phyloP scores from a whole-genome alignment of 2,888 invertebrate species.

The Dryobotodes eremita region DNA sequence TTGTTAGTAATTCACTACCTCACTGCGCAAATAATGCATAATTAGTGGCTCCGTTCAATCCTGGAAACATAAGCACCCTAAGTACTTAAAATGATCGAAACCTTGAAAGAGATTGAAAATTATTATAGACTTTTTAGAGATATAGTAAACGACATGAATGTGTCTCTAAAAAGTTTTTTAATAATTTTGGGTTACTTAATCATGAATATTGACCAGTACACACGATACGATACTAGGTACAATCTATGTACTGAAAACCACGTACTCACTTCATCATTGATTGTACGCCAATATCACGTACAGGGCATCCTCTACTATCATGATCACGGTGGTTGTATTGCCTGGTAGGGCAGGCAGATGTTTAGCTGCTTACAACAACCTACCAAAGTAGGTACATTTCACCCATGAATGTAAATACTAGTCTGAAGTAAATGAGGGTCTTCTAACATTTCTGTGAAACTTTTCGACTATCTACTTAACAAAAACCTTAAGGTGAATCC shows the following conservation, averaged over 20 bases:
- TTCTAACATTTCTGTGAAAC: background rate
- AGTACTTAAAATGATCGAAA: background rate
- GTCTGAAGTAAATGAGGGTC: background rate
- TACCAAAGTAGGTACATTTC: background rate
- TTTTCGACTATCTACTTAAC: background rate
- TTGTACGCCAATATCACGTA: constrained; percentile 37
- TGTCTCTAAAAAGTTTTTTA: background rate
- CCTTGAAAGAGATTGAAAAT: background rate
- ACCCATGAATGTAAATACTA: background rate
- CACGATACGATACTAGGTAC: background rate
- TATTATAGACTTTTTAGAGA: too few relatives aligned
- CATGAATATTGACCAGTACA: background rate
- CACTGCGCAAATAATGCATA: background rate
- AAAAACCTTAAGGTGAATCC: too few relatives aligned
- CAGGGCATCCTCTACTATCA: background rate
- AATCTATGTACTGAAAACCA: constrained; percentile 3
- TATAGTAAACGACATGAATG: background rate
- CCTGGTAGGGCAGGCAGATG: background rate
- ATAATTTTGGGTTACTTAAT: background rate
- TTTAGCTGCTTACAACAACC: background rate
- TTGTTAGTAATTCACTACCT: background rate
- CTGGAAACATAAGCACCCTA: background rate
- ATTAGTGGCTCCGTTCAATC: background rate
- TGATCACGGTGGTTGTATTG: background rate
- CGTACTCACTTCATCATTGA: constrained; percentile 35